phyloP scores from a whole-genome alignment of 2,888 invertebrate genomes.

The Lepetodrilus schrolli region DNA sequence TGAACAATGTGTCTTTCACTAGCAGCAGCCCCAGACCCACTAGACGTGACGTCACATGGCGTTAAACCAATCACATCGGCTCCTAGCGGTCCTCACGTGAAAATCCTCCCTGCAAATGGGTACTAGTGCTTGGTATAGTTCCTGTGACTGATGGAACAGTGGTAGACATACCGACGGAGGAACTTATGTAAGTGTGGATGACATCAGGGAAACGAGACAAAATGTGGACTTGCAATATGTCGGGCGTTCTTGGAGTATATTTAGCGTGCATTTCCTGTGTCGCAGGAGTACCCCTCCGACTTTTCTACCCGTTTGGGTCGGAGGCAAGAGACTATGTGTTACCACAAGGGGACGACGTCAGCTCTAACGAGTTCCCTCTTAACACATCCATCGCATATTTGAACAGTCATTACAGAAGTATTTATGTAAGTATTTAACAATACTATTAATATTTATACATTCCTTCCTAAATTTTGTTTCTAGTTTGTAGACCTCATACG shows the following conservation, averaged over 20 bases:
- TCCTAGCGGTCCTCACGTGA: not conserved
- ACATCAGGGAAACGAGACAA: not conserved
- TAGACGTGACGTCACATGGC: conserved; percentile 19
- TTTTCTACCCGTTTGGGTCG: conserved; percentile 78
- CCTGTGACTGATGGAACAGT: not conserved
- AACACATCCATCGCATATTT: conserved; percentile 87
- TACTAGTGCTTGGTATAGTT: conserved; percentile 20
- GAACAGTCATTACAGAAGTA: conserved; percentile 83
- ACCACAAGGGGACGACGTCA: conserved; percentile 79
- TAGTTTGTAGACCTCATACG: no score
- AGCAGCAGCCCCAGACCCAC: conserved; percentile 25
- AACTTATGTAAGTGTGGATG: not conserved
- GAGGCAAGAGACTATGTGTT: conserved; percentile 78
- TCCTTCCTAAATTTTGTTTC: no score
- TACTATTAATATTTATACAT: no score
- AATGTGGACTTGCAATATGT: conserved; percentile 8
- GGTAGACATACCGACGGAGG: not conserved
- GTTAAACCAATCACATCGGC: not conserved
- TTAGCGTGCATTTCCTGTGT: not conserved
- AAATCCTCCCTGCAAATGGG: conserved; percentile 23
- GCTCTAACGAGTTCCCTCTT: conserved; percentile 82
- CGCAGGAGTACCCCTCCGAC: conserved; percentile 42
- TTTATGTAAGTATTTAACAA: conserved; percentile 89
- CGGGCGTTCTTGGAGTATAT: not conserved
- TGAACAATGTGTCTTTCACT: conserved; percentile 25